Percentiles rank a stretch among this genome's conserved stretches.
Conservation (phyloP, 2,113 vertebrate species). For the Archilochus colubris region DNA sequence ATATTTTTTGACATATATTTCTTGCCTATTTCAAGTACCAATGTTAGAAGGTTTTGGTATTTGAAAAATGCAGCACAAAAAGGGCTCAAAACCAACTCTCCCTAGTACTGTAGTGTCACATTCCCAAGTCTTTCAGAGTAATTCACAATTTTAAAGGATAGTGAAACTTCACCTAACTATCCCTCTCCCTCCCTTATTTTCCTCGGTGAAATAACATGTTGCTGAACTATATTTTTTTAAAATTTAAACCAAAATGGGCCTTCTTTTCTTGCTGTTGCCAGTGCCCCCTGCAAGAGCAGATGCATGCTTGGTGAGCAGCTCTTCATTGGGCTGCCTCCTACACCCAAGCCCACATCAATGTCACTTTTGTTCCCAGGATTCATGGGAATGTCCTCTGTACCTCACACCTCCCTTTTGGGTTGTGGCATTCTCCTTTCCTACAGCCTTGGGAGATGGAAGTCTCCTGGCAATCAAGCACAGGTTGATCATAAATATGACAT, state of each 20-base stretch:
- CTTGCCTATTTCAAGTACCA: neutral
- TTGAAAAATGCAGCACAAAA: neutral
- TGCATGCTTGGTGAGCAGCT: neutral
- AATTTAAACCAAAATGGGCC: neutral
- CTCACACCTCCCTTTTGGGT: neutral
- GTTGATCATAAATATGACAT: neutral
- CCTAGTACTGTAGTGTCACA: neutral
- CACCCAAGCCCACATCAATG: neutral
- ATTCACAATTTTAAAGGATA: neutral
- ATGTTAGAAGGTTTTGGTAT: neutral
- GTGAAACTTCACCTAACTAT: neutral
- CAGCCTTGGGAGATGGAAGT: neutral
- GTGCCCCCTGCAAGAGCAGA: rapidly evolving
- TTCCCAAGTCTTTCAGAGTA: neutral
- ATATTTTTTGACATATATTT: neutral
- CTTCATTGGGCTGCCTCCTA: neutral
- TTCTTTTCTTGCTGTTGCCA: neutral
- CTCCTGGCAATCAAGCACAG: neutral
- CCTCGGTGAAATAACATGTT: neutral
- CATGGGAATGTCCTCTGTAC: neutral
- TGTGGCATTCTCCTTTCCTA: neutral
- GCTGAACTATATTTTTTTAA: neutral
- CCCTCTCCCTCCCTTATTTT: neutral
- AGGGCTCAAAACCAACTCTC: neutral
- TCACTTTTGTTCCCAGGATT: neutral